Conservation (phyloP, 1,140 invertebrate species). For the Cydia pomonella region DNA sequence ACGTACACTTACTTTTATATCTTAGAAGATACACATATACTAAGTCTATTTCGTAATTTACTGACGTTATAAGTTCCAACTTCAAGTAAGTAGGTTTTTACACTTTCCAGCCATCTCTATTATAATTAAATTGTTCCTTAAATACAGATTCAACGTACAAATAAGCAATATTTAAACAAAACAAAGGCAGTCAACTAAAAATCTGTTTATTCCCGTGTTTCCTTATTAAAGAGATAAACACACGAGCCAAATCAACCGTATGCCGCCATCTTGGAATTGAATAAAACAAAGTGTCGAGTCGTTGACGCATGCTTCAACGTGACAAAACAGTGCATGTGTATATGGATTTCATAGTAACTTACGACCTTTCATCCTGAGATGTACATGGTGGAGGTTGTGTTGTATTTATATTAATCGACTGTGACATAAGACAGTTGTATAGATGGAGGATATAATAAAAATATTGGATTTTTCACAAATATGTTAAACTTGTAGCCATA, state of each 20-base stretch:
- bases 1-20: too few relatives aligned
- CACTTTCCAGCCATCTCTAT: too few relatives aligned
- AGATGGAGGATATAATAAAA: neutral
- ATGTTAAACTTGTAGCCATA: too few relatives aligned
- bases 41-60: too few relatives aligned
- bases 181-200: slow-evolving; percentile 32
- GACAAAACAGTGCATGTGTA: neutral
- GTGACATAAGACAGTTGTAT: neutral
- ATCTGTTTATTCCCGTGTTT: slow-evolving; percentile 19
- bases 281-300: slow-evolving; percentile 25
- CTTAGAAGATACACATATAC: too few relatives aligned
- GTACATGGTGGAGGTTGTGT: neutral
- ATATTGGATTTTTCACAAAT: neutral
- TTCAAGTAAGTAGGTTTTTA: too few relatives aligned
- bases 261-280: slow-evolving; percentile 25
- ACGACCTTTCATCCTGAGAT: neutral
- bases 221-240: slow-evolving; percentile 22
- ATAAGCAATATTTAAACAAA: slow-evolving; percentile 13
- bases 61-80: too few relatives aligned
- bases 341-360: neutral
- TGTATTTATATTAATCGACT: neutral
- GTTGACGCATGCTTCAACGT: neutral
- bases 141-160: neutral
- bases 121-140: neutral
- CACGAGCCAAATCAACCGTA: slow-evolving; percentile 13